Base-by-base conservation (phyloP, 2,113 vertebrate species). In the Spilogale gracilis region DNA sequence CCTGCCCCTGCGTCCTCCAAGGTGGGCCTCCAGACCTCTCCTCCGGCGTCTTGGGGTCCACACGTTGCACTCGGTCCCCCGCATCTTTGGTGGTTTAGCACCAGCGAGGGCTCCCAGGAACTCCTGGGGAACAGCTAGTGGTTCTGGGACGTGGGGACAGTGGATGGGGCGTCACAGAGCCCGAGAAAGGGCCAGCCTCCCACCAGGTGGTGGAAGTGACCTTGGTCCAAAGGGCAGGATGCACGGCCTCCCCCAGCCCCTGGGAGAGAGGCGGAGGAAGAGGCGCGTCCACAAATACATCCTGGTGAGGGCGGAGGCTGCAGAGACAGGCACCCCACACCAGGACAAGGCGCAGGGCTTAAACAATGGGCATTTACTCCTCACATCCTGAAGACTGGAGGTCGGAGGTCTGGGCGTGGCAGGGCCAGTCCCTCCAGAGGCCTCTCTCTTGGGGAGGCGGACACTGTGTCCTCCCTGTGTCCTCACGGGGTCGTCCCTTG, bases 251-350 rank as follows among this genome's bases (percentile, higher is more conserved):
- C 21, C 3, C 27, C 56, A 10, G 21, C 11, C 23, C 9, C 32
- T 56, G 60, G 56, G 54, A 32, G 25, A 45, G 45, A 52, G 60
- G 25, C 23, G 16, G 10, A 60, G 58, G 48, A 61, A 63, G 71
- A 50, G 58, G 17, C 5, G 2, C 4, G 2, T 23, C 52, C 52
- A 7, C 5, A 1, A 3, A 9, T 5, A 16, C 56, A 1, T 17
- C 54, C n/a, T 10, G 58, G 71, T 48, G 32, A 71, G 74, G 48
- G 21, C 9, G 9, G 87, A n/a, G 56, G 17, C 71, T 23, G 27
- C 11, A 32, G 54, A 27, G 38, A 25, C 9, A 30, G 2, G 20
- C n/a, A 13, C 79, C 30, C n/a, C 43, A 61, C 48, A 13, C 10
- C 0, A 4, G 60, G 3, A 12, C 20, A 8, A 50, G 61, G 25